phyloP scores from a whole-genome alignment of 2,888 invertebrate species.

The Pandemis heparana region DNA sequence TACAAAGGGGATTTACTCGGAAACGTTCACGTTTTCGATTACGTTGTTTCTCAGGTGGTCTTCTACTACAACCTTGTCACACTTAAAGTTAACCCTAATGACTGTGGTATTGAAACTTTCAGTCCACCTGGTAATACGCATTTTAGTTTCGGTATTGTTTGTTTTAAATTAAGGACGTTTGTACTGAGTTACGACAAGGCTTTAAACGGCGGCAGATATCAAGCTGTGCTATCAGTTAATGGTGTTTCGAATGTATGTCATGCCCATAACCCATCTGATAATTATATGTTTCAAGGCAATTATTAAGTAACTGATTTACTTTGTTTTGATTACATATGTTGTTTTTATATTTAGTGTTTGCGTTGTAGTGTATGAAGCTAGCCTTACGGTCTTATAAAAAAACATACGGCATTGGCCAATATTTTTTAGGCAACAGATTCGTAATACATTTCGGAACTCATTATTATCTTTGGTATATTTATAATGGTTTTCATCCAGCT shows the following conservation, averaged over 20 bases:
- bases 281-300: slow-evolving; percentile 82
- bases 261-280: slow-evolving; percentile 80
- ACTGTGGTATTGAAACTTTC: slow-evolving; percentile 29
- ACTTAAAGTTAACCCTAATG: slow-evolving; percentile 59
- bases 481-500: neutral
- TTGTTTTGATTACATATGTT: slow-evolving; percentile 30
- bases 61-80: slow-evolving; percentile 78
- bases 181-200: slow-evolving; percentile 15
- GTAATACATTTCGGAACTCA: no score
- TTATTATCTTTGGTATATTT: no score
- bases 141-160: slow-evolving; percentile 25
- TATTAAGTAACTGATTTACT: slow-evolving; percentile 67
- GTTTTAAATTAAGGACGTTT: slow-evolving; percentile 11
- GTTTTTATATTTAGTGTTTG: slow-evolving; percentile 12
- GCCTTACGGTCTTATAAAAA: no score
- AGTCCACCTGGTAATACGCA: slow-evolving; percentile 23
- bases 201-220: slow-evolving; percentile 22
- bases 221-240: slow-evolving; percentile 51
- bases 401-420: no score
- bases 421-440: no score
- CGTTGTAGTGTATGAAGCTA: neutral
- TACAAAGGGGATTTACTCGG: slow-evolving; percentile 64
- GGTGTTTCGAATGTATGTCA: slow-evolving; percentile 78
- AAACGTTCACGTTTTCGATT: slow-evolving; percentile 65
- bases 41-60: slow-evolving; percentile 76